Evolutionary conservation across 2,113 vertebrate species (phyloP), one percentile per base, ranked within the genome.

Genomic region (Pipra filicauda): DNA sequence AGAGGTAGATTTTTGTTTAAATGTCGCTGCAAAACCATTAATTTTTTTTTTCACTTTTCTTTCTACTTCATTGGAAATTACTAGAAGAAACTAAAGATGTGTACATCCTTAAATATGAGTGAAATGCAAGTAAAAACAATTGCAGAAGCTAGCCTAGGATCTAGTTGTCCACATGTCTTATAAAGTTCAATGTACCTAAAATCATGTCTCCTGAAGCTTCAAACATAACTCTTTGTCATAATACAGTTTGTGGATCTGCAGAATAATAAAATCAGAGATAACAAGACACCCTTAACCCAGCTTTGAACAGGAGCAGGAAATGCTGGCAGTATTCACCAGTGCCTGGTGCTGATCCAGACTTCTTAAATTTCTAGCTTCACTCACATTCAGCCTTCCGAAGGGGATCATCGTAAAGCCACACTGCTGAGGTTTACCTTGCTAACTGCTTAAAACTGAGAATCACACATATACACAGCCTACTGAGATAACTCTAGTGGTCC

Each of bases 361-460:
- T 96, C 84, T 96, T 93, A 93, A 72, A 90, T 88, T 72, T 95
- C 85, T 83, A 89, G 64, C 77, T 91, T 89, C 84, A 73, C 80
- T 97, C 94, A 88, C 76, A 78, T 86, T 94, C 94, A 93, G 44
- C 85, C 79, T 95, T 97, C 77, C 52, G 95, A 91, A 92, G 24
- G 75, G 93, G 95, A 98, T 98, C 96, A 96, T 66, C 5, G 35
- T 94, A 97, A 98, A 98, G 95, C 95, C 83, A 79, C 46, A 24
- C 21, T 65, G 77, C 93, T 91, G 95, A 96, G 85, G 72, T 95
- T 94, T 96, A 69, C 94, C 88, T 94, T 94, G 95, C 89, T 97
- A 96, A 92, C 92, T 89, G 75, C 88, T 96, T 96, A 96, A 85
- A 81, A 61, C 58, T 76, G 69, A 80, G 91, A 81, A 66, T 88